Percentiles rank a stretch among this genome's conserved stretches.
Conservation (phyloP, 2,797 vertebrate species). For the Leptoclinus maculatus region DNA sequence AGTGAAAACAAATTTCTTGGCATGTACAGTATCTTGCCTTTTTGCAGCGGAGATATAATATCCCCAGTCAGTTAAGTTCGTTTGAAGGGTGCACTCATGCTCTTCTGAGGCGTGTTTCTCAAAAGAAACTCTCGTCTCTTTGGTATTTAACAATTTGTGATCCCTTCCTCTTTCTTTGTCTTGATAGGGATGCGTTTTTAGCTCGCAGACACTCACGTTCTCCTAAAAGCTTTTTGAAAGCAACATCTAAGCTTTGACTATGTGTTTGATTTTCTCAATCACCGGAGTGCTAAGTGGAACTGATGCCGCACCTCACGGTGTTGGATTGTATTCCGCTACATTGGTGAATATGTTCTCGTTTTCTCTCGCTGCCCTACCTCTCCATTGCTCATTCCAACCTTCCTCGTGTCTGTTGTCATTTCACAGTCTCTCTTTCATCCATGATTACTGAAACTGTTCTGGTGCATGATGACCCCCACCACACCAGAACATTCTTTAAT, state of each 20-base stretch:
- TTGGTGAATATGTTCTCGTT: constrained; percentile 31
- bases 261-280: constrained; percentile 57
- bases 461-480: constrained; percentile 13
- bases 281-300: constrained; percentile 49
- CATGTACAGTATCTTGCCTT: constrained; percentile 18
- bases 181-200: constrained; percentile 46
- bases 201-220: constrained; percentile 42
- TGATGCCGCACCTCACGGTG: constrained; percentile 41
- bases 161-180: constrained; percentile 45
- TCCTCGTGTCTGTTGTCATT: constrained; percentile 11
- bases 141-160: constrained; percentile 46
- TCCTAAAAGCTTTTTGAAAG: constrained; percentile 67
- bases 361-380: background rate
- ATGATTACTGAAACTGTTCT: constrained; percentile 21
- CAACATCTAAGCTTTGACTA: constrained; percentile 42
- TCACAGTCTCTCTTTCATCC: constrained; percentile 7
- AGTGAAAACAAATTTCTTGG: constrained; percentile 32
- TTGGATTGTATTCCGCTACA: constrained; percentile 51
- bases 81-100: constrained; percentile 31
- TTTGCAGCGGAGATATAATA: constrained; percentile 17
- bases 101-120: constrained; percentile 26
- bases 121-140: constrained; percentile 34
- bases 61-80: constrained; percentile 20
- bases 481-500: constrained; percentile 9
- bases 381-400: background rate